Evolutionary conservation across 2,113 vertebrate genomes (phyloP), one percentile per base, ranked within the genome.

Genomic region (Scortum barcoo): DNA sequence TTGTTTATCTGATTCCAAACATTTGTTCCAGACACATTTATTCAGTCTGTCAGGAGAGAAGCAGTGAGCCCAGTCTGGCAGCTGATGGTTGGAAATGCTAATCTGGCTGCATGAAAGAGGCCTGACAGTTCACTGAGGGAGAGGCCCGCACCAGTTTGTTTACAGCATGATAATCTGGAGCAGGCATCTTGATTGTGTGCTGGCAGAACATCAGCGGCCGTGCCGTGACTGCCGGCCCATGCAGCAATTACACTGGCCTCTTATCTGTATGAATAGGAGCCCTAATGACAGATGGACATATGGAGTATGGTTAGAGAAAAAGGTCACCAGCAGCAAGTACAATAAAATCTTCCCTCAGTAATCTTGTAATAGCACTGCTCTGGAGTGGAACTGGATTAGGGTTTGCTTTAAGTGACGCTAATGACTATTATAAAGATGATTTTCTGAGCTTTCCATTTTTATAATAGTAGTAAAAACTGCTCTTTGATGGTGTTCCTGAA

Each of bases 171-270:
- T 90, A 91, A 93, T 93, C 91, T 92, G 83, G 54, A 77, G 80
- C 75, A 79, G 84, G 85, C 85, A 94, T 95, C 94, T 94, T 93
- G 90, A 92, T 93, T 91, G 90, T 92, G 89, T 78, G 88, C 83
- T 94, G 92, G 92, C 90, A 91, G 89, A 80, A 85, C 57, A 89
- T 88, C 91, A 92, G 87, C 90, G 26, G 72, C 85, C 13, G 51
- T 90, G 75, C 70, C 72, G 80, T 88, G 86, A 91, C 83, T 81
- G 66, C 30, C 3, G 53, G 48, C 53, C 58, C 68, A 33, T 61
- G 33, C 46, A 5, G 69, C 65, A 84, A 91, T 92, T 90, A 91
- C 61, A 61, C 61, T 26, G 72, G 75, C 77, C 83, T 84, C 91
- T 90, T 89, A 86, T 91, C 88, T 86, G 85, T 65, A 69, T 91